These are phyloP conservation scores for Bombus ignitus DNA, from an alignment of 1,140 invertebrate genomes.

Conservation along the genomic window DNA sequence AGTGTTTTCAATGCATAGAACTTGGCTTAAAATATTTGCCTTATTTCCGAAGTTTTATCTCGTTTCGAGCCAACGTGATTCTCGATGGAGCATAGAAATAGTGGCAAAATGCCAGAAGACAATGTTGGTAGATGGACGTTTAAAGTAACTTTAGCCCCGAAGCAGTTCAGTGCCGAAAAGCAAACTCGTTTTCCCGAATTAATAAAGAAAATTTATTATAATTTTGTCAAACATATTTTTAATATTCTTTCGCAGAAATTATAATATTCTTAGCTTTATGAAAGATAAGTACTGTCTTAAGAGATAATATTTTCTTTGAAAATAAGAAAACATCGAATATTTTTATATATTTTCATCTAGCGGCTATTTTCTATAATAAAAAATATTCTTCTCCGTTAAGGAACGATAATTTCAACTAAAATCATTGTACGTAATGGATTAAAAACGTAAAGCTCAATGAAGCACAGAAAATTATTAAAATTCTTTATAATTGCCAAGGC, in stretches of 20 bases:
- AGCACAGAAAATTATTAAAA: too few relatives aligned
- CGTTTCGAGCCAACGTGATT: slow-evolving; percentile 10
- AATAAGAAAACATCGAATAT: too few relatives aligned
- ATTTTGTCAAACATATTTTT: background rate
- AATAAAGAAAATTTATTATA: background rate
- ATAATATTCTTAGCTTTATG: background rate
- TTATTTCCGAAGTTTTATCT: slow-evolving; percentile 29
- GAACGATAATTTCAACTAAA: too few relatives aligned
- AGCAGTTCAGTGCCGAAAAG: background rate
- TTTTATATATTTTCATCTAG: too few relatives aligned
- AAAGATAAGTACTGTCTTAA: background rate
- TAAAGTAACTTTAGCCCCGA: slow-evolving; percentile 6
- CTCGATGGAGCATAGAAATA: slow-evolving; percentile 15
- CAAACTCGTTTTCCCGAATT: background rate
- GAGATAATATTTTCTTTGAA: background rate
- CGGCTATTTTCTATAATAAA: too few relatives aligned
- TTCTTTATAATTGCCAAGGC: too few relatives aligned
- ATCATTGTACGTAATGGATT: too few relatives aligned
- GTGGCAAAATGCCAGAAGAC: slow-evolving; percentile 28
- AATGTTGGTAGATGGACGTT: slow-evolving; percentile 7
- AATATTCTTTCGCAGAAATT: background rate
- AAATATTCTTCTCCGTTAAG: too few relatives aligned
- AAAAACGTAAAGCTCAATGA: too few relatives aligned
- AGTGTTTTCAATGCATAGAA: background rate
- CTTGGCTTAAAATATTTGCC: slow-evolving; percentile 17